Conservation (phyloP, 1,140 invertebrate species). For the Lasaia peninsularis region DNA sequence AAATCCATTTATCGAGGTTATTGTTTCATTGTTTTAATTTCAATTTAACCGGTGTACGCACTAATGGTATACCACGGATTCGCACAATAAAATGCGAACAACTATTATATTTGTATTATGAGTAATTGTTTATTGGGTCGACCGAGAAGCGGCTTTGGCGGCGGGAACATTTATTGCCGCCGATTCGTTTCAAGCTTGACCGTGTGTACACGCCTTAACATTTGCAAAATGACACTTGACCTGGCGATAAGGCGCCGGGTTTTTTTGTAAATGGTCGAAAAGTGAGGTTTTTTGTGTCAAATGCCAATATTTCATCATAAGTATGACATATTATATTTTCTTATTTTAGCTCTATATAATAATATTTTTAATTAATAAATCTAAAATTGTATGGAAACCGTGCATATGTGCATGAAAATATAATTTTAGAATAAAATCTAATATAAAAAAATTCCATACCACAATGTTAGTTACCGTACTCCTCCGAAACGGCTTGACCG, state of each 20-base stretch:
- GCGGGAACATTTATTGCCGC: not conserved
- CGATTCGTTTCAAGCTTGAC: constrained; percentile 2
- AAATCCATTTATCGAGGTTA: too few relatives aligned
- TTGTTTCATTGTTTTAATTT: not conserved
- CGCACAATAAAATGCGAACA: constrained; percentile 5
- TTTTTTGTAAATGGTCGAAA: constrained; percentile 4
- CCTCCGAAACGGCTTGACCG: too few relatives aligned
- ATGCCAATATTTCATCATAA: too few relatives aligned
- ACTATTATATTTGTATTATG: not conserved
- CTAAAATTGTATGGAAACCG: too few relatives aligned
- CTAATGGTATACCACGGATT: not conserved
- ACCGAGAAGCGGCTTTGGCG: not conserved
- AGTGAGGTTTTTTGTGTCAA: not conserved
- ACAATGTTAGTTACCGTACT: too few relatives aligned
- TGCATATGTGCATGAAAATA: too few relatives aligned
- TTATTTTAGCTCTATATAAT: too few relatives aligned
- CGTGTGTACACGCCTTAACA: not conserved
- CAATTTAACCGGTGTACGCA: not conserved
- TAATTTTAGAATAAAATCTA: too few relatives aligned
- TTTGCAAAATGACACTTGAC: constrained; percentile 6
- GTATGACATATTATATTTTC: too few relatives aligned
- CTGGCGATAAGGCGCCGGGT: not conserved
- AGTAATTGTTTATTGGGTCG: constrained; percentile 6
- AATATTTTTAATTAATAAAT: too few relatives aligned
- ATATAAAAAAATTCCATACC: too few relatives aligned